Evolutionary conservation across 1,140 invertebrate genomes (phyloP).

Genomic region (Diabrotica undecimpunctata): DNA sequence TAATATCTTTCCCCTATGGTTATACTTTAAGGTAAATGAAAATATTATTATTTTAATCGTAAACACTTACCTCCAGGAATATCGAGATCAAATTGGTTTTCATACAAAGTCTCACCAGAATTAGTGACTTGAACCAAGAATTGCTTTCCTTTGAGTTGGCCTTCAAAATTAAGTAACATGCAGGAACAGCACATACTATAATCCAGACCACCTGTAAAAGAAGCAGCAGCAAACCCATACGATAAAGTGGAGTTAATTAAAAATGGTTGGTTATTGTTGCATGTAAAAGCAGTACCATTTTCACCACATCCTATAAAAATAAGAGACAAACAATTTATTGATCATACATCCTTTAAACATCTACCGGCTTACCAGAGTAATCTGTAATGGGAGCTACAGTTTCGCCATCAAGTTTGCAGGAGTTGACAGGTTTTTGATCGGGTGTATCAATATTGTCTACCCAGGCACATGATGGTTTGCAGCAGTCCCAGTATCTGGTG

Average conservation of each 20-base stretch:
- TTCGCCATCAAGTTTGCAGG: slow-evolving; percentile 22
- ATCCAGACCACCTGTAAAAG: slow-evolving; percentile 19
- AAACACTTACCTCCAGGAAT: slow-evolving; percentile 16
- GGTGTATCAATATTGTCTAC: slow-evolving; percentile 2
- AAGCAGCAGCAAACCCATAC: slow-evolving; percentile 26
- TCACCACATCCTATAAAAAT: slow-evolving; percentile 16
- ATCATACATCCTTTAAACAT: background rate
- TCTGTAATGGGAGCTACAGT: background rate
- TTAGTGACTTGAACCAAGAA: slow-evolving; percentile 23
- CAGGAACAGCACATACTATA: slow-evolving; percentile 22
- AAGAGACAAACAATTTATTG: background rate
- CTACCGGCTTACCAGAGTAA: slow-evolving; percentile 3
- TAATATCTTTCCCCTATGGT: too few relatives aligned
- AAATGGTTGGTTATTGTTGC: slow-evolving; percentile 24
- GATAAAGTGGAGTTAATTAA: slow-evolving; percentile 25
- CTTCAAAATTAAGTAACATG: slow-evolving; percentile 22
- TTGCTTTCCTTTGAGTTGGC: slow-evolving; percentile 21
- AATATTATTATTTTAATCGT: too few relatives aligned
- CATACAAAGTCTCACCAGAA: slow-evolving; percentile 17
- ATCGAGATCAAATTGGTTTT: slow-evolving; percentile 26
- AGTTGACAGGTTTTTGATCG: slow-evolving; percentile 11
- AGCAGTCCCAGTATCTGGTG: slow-evolving; percentile 25
- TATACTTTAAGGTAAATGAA: too few relatives aligned
- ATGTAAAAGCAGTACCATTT: slow-evolving; percentile 19
- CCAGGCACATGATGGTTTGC: slow-evolving; percentile 27